Base-by-base conservation (phyloP, 2,113 vertebrate species). In the Accipiter virgatus region DNA sequence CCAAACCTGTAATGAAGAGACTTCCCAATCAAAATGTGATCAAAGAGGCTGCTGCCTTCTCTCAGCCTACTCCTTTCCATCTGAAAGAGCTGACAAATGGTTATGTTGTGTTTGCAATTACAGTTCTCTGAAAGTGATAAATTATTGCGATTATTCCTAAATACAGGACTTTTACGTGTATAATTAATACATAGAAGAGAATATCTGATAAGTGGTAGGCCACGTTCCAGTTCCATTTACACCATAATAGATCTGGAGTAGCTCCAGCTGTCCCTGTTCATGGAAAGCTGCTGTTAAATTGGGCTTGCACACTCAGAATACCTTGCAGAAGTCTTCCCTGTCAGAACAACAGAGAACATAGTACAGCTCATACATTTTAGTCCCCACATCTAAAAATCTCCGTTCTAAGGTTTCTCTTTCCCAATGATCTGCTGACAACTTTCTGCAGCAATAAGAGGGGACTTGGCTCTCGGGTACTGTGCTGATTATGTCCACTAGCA, bases 101-200 rank as follows among this genome's bases (percentile, higher is more conserved):
- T 96, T 96, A 38, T 91, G 93, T 88, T 95, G 85, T 92, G 91
- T 95, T 97, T 93, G 96, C 94, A 97, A 92, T 94, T 95, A 96
- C 81, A 96, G 90, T 91, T 95, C 93, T 91, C 95, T 93, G 93
- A 93, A 85, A 91, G 93, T 97, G 94, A 95, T 94, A 93, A 96
- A 97, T 96, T 97, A 92, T 96, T 96, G 89, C 23, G 74, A 96
- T 96, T 96, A 91, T 96, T 97, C 88, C 93, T 91, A 91, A 96
- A 95, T 84, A 90, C 89, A 95, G 83, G 68, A 95, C 93, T 91
- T 91, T 90, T 95, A 95, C 61, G 6, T 96, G 84, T 93, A 94
- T 95, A 95, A 96, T 96, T 96, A 97, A 97, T 96, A 96, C 88
- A 88, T 45, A 90, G 84, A 93, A 72, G 40, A 92, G 62, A 95